A percentile compares a stretch with the other conserved stretches of the same genome.
Conservation (phyloP, 2,888 invertebrate genomes). For the Lycocerus yunnanus region DNA sequence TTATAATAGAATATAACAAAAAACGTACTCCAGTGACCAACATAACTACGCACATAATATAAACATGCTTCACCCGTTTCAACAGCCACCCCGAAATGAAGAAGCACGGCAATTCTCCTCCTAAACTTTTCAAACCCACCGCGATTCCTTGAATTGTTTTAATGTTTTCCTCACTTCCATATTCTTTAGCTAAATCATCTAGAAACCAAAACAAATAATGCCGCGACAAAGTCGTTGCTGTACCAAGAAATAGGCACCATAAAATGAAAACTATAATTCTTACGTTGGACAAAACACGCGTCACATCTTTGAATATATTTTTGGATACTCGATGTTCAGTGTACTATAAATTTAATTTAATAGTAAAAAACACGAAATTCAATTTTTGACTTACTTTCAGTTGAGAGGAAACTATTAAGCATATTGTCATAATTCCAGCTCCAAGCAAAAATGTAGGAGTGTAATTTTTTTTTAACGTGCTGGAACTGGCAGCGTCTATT, state of each 20-base stretch:
- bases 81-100: slow-evolving; percentile 81
- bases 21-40: slow-evolving; percentile 81
- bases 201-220: slow-evolving; percentile 86
- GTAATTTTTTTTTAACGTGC: slow-evolving; percentile 71
- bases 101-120: slow-evolving; percentile 86
- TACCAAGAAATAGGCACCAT: slow-evolving; percentile 81
- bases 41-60: slow-evolving; percentile 83
- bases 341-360: slow-evolving; percentile 59
- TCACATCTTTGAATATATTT: slow-evolving; percentile 73
- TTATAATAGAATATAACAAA: slow-evolving; percentile 77
- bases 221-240: slow-evolving; percentile 85
- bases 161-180: slow-evolving; percentile 52
- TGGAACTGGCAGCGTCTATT: slow-evolving; percentile 73
- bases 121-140: slow-evolving; percentile 62
- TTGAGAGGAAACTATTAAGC: slow-evolving; percentile 59
- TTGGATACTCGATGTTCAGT: slow-evolving; percentile 67
- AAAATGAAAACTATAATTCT: slow-evolving; percentile 74
- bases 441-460: slow-evolving; percentile 79
- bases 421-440: slow-evolving; percentile 67
- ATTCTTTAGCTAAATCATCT: slow-evolving; percentile 68
- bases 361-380: neutral
- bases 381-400: neutral
- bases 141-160: slow-evolving; percentile 58
- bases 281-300: slow-evolving; percentile 67
- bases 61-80: slow-evolving; percentile 77